A percentile compares a stretch with the other conserved stretches of the same genome.
Conservation (phyloP, 1,140 invertebrate genomes). For the Zaprionus davidi region DNA sequence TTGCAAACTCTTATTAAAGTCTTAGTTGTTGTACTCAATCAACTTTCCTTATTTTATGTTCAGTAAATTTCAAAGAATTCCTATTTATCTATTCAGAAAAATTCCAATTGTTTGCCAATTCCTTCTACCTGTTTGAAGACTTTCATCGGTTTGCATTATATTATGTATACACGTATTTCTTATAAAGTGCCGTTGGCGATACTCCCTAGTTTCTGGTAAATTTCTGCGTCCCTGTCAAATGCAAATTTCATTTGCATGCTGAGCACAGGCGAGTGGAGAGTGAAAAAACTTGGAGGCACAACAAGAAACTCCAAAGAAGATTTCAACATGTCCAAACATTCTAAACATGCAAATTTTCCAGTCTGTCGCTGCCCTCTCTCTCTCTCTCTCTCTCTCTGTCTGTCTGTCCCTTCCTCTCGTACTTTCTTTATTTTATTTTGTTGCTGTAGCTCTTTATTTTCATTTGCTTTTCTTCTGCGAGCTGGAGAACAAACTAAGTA, state of each 20-base stretch:
- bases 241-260: constrained; percentile 72
- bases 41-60: too few species aligned
- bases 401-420: constrained; percentile 1
- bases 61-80: too few species aligned
- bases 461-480: constrained; percentile 47
- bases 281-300: constrained; percentile 44
- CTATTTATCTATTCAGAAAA: not conserved
- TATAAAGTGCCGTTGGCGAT: not conserved
- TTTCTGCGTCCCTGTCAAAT: constrained; percentile 67
- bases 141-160: not conserved
- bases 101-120: not conserved
- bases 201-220: constrained; percentile 12
- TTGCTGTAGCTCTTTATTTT: constrained; percentile 29
- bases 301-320: constrained; percentile 73
- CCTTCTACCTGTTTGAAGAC: not conserved
- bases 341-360: constrained; percentile 81
- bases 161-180: not conserved
- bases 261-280: constrained; percentile 29
- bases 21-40: too few species aligned
- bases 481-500: constrained; percentile 40
- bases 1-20: not conserved
- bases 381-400: constrained; percentile 21
- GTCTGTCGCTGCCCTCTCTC: constrained; percentile 72
- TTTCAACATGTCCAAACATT: constrained; percentile 78
- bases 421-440: constrained; percentile 14